Conservation (phyloP, 2,888 invertebrate genomes). For the Brachyptera risi region DNA sequence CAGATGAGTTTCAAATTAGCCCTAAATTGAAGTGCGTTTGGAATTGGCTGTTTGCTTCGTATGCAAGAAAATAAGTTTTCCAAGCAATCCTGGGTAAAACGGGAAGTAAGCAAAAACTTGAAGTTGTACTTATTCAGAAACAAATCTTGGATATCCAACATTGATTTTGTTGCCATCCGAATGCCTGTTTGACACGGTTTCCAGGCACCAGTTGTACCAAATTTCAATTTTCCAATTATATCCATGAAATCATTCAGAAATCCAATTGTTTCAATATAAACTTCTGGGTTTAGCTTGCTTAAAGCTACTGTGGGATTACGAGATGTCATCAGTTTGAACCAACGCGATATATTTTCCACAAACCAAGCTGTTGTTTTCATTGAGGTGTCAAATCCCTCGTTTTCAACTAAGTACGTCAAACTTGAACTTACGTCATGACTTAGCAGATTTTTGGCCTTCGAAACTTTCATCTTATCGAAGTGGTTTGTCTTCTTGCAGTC, state of each 20-base stretch:
- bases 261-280: not conserved
- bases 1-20: not conserved
- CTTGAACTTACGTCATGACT: constrained; percentile 31
- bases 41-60: not conserved
- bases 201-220: not conserved
- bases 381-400: not conserved
- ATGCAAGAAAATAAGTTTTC: not conserved
- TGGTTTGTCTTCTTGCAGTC: constrained; percentile 33
- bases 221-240: not conserved
- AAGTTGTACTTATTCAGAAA: not conserved
- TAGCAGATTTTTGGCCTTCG: constrained; percentile 33
- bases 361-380: constrained; percentile 36
- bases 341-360: constrained; percentile 33
- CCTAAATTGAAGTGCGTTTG: not conserved
- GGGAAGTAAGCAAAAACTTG: not conserved
- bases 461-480: constrained; percentile 35
- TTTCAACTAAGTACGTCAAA: constrained; percentile 28
- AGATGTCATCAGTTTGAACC: constrained; percentile 35
- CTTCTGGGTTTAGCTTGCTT: not conserved
- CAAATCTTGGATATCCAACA: not conserved
- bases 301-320: not conserved
- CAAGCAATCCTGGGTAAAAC: not conserved
- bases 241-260: not conserved
- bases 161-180: not conserved
- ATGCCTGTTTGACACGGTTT: constrained; percentile 13